A percentile compares a stretch with the other conserved stretches of the same genome.
Conservation (phyloP, 2,888 invertebrate genomes). For the Megaustenia siamemsis region DNA sequence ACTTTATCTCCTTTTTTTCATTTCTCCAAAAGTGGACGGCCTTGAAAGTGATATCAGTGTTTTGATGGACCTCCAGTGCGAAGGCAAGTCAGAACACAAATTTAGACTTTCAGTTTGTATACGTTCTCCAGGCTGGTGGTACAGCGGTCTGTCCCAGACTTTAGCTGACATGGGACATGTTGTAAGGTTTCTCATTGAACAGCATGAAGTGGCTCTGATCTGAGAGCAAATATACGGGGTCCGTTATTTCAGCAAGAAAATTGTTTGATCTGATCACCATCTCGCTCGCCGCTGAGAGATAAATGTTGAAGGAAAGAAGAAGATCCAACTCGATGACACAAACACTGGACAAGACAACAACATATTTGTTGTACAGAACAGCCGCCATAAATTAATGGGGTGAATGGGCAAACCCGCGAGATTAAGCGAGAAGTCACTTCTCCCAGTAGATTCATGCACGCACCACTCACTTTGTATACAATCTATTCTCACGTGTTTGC, state of each 20-base stretch:
- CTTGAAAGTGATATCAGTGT: conserved; percentile 96
- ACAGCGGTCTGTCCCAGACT: conserved; percentile 70
- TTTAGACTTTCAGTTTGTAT: conserved; percentile 96
- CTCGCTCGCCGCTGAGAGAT: too few species aligned
- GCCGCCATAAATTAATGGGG: conserved; percentile 11
- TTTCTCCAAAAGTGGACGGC: conserved; percentile 91
- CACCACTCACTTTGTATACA: conserved; percentile 24
- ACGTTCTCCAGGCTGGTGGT: conserved; percentile 94
- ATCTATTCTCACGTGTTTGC: conserved; percentile 39
- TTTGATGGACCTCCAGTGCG: conserved; percentile 99
- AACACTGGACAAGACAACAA: conserved; percentile 30
- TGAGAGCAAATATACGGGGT: conserved; percentile 78
- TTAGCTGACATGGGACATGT: conserved; percentile 62
- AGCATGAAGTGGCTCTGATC: conserved; percentile 78
- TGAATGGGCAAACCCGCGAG: conserved; percentile 41
- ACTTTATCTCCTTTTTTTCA: conserved; percentile 95
- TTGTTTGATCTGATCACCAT: conserved; percentile 45
- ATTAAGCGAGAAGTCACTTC: conserved; percentile 46
- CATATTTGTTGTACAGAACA: conserved; percentile 24
- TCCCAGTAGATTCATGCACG: conserved; percentile 42
- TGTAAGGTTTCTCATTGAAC: conserved; percentile 74
- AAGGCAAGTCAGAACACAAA: conserved; percentile 94
- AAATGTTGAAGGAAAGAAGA: too few species aligned
- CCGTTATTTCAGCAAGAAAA: not conserved
- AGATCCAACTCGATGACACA: conserved; percentile 40